A percentile compares a stretch with the other conserved stretches of the same genome.
These are phyloP conservation scores for Eclectus roratus DNA, from an alignment of 2,113 vertebrate genomes.

Conservation along the genomic window DNA sequence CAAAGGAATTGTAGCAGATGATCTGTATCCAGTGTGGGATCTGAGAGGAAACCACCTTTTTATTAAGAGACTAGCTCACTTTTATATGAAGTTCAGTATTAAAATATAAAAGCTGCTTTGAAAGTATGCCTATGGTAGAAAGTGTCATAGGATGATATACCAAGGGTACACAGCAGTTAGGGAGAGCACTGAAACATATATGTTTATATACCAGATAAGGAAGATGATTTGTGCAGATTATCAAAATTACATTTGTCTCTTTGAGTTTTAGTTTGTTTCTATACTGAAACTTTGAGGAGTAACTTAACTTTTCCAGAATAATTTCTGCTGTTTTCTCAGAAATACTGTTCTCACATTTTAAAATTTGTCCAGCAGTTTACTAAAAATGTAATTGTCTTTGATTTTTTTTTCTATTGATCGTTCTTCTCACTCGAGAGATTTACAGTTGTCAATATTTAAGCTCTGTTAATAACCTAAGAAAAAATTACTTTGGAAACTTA, in stretches of 20 bases:
- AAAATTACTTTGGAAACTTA: neutral
- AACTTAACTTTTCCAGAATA: neutral
- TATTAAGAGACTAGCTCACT: neutral
- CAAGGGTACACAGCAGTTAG: neutral
- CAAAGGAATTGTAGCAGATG: neutral
- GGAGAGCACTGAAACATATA: neutral
- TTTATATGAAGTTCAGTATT: neutral
- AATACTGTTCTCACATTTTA: neutral
- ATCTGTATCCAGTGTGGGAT: neutral
- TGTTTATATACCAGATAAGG: neutral
- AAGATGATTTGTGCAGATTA: neutral
- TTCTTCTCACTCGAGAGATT: neutral
- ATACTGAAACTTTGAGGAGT: neutral
- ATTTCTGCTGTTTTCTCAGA: neutral
- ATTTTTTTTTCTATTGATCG: neutral
- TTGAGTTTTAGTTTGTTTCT: neutral
- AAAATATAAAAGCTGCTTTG: neutral
- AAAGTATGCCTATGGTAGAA: neutral
- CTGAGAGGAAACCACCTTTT: neutral
- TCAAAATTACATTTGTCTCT: neutral
- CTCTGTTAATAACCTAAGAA: neutral
- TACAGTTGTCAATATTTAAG: neutral
- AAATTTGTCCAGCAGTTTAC: neutral
- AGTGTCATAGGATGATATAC: neutral
- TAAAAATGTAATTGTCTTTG: neutral